phyloP scores from a whole-genome alignment of 2,797 vertebrate genomes.

The Danio albolineatus region DNA sequence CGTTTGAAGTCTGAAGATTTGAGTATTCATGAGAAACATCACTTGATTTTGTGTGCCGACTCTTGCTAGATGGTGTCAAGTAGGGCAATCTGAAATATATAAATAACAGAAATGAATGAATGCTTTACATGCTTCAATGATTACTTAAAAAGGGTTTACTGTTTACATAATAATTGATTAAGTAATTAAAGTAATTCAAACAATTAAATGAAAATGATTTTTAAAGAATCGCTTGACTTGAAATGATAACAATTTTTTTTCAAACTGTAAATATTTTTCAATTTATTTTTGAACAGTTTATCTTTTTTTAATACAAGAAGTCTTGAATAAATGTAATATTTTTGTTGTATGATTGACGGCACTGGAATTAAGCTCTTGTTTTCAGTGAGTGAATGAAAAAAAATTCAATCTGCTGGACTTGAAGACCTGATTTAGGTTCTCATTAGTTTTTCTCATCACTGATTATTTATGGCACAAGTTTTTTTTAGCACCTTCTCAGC shows the following conservation, averaged over 20 bases:
- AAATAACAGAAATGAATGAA: not conserved
- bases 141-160: no score
- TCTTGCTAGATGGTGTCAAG: slow-evolving; percentile 12
- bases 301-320: not conserved
- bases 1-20: slow-evolving; percentile 72
- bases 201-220: no score
- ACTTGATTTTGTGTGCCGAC: slow-evolving; percentile 68
- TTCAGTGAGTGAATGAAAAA: slow-evolving; percentile 7
- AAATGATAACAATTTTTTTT: not conserved
- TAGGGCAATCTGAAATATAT: not conserved
- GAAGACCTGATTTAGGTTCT: slow-evolving; percentile 11
- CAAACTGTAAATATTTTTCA: not conserved
- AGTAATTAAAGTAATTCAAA: no score
- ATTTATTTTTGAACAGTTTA: not conserved
- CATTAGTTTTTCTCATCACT: not conserved
- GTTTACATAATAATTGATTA: no score
- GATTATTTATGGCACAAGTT: not conserved
- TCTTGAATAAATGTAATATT: not conserved
- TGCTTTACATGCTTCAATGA: no score
- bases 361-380: slow-evolving; percentile 26
- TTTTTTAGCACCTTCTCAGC: not conserved
- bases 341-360: not conserved
- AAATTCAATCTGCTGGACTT: not conserved
- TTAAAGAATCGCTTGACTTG: not conserved
- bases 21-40: slow-evolving; percentile 62